Percentiles rank a stretch among this genome's conserved stretches.
These are phyloP conservation scores for Caligus rogercresseyi DNA, from an alignment of 1,140 invertebrate species.

Conservation along the genomic window DNA sequence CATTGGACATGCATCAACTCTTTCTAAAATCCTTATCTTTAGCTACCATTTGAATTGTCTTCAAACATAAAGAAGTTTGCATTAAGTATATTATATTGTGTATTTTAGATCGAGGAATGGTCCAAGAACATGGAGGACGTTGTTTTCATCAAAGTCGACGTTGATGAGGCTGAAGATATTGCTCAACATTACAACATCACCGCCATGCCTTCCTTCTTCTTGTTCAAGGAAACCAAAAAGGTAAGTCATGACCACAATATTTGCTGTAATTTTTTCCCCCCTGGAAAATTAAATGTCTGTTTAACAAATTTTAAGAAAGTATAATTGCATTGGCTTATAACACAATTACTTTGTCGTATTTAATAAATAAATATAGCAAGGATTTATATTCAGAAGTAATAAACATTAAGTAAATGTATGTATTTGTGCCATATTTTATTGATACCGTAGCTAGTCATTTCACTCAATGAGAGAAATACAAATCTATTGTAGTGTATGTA, in stretches of 20 bases:
- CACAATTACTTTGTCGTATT: too few species aligned
- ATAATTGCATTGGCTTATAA: neutral
- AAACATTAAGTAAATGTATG: too few species aligned
- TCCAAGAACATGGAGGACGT: constrained; percentile 33
- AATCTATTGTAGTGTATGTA: too few species aligned
- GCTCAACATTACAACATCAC: constrained; percentile 56
- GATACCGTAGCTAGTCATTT: too few species aligned
- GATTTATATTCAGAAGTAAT: too few species aligned
- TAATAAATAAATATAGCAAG: too few species aligned
- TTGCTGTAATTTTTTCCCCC: constrained; percentile 3
- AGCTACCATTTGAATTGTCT: too few species aligned
- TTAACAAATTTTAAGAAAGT: neutral
- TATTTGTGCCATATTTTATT: too few species aligned
- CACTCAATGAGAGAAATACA: too few species aligned
- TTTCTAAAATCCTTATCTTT: too few species aligned
- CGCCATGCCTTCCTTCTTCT: constrained; percentile 84
- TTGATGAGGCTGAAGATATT: constrained; percentile 70
- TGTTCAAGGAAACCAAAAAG: constrained; percentile 54
- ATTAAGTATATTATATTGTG: neutral
- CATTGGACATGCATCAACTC: too few species aligned
- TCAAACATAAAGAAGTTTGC: neutral
- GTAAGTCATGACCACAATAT: constrained; percentile 32
- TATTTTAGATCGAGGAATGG: constrained; percentile 38
- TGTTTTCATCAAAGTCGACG: constrained; percentile 48
- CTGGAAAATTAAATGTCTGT: neutral